phyloP scores from a whole-genome alignment of 2,797 vertebrate species.

The Prunella strophiata region DNA sequence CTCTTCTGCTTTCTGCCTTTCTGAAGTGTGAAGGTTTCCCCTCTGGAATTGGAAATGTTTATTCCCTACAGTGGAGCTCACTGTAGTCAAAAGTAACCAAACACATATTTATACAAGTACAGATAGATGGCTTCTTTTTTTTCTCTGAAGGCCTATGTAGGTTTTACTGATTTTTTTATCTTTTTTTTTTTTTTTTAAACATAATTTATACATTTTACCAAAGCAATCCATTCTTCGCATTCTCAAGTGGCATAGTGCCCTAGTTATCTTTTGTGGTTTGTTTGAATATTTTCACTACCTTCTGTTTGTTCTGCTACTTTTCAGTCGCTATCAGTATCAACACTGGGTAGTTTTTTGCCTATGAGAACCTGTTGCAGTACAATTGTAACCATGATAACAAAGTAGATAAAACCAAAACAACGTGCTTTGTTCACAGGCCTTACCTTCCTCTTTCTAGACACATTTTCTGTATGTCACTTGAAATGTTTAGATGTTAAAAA shows the following conservation, averaged over 20 bases:
- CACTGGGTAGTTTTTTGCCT: not conserved
- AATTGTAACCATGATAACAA: not conserved
- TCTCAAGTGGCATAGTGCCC: not conserved
- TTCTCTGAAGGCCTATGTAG: not conserved
- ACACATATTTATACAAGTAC: not conserved
- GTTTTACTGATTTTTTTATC: not conserved
- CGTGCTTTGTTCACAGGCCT: not conserved
- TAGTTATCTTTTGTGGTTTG: not conserved
- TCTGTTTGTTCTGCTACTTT: not conserved
- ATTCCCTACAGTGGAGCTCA: not conserved
- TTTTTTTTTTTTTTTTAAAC: not conserved
- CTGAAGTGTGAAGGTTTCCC: constrained; percentile 8
- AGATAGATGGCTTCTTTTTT: not conserved
- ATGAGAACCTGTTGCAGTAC: not conserved
- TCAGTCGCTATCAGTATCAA: not conserved
- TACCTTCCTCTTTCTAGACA: not conserved
- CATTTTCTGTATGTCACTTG: not conserved
- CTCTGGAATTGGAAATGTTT: constrained; percentile 1
- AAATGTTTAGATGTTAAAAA: not conserved
- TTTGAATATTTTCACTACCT: not conserved
- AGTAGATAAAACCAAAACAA: not conserved
- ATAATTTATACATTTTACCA: not conserved
- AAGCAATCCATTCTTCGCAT: not conserved
- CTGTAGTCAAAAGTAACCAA: not conserved
- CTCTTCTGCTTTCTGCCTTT: constrained; percentile 12